phyloP scores from a whole-genome alignment of 2,113 vertebrate species.

The Martes martes region DNA sequence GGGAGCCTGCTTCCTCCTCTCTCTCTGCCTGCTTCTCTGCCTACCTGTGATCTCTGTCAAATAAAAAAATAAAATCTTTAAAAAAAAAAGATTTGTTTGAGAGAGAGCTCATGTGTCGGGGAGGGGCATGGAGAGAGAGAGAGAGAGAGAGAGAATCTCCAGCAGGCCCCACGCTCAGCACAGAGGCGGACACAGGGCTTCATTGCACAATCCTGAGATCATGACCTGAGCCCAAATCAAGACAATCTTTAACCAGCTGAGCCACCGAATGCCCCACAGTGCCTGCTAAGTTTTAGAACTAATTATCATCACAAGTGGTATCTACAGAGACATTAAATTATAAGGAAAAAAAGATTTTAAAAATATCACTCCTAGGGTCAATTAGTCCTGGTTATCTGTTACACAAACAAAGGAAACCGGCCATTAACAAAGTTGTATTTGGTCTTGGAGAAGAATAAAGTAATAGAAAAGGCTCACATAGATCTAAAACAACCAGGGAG shows the following conservation, averaged over 20 bases:
- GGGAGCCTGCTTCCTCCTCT: no score
- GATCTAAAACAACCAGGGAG: neutral
- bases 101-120: neutral
- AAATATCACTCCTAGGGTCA: neutral
- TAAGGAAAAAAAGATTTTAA: neutral
- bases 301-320: neutral
- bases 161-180: neutral
- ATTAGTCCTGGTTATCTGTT: neutral
- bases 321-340: neutral
- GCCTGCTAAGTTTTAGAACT: neutral
- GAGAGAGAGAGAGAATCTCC: neutral
- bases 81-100: neutral
- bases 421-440: neutral
- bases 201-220: neutral
- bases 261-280: neutral
- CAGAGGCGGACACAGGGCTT: neutral
- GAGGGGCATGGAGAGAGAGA: neutral
- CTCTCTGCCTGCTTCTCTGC: no score
- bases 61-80: no score
- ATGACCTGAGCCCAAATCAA: neutral
- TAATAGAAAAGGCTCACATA: neutral
- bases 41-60: no score
- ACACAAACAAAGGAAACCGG: neutral
- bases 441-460: neutral
- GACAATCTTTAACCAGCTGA: neutral